Evolutionary conservation across 2,888 invertebrate genomes (phyloP).

Genomic region (Amblyteles armatorius): DNA sequence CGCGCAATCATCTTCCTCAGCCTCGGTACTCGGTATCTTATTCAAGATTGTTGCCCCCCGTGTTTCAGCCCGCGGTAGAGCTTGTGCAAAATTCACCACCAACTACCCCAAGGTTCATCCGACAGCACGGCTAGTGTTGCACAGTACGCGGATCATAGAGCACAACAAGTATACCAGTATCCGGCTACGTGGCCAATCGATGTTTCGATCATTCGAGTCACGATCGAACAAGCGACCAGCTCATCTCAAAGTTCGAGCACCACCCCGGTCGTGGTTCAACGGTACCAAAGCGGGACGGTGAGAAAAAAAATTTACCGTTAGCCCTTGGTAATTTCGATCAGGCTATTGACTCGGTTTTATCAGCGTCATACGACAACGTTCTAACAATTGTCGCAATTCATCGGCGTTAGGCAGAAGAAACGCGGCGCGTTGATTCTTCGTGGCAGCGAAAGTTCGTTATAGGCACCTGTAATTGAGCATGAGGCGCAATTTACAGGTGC

Average conservation of each 20-base stretch:
- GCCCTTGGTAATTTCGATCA: background rate
- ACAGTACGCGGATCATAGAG: background rate
- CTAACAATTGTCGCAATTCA: no score
- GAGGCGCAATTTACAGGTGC: constrained; percentile 47
- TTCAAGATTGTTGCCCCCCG: background rate
- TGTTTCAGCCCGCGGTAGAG: constrained; percentile 9
- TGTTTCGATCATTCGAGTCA: constrained; percentile 24
- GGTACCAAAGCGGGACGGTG: background rate
- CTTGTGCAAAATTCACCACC: constrained; percentile 1
- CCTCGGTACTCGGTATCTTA: background rate
- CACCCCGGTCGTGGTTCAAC: background rate
- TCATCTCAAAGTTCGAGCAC: background rate
- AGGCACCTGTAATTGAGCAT: constrained; percentile 62
- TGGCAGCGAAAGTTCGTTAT: constrained; percentile 51
- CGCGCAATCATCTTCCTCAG: background rate
- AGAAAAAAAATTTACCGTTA: background rate
- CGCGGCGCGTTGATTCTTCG: background rate
- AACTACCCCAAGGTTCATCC: background rate
- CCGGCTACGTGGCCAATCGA: background rate
- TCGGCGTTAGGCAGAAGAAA: constrained; percentile 6
- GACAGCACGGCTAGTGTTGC: background rate
- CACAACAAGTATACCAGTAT: background rate
- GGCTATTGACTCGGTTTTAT: background rate
- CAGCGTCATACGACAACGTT: background rate
- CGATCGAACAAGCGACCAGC: background rate